phyloP scores from a whole-genome alignment of 2,113 vertebrate genomes.

The Ameiurus melas region DNA sequence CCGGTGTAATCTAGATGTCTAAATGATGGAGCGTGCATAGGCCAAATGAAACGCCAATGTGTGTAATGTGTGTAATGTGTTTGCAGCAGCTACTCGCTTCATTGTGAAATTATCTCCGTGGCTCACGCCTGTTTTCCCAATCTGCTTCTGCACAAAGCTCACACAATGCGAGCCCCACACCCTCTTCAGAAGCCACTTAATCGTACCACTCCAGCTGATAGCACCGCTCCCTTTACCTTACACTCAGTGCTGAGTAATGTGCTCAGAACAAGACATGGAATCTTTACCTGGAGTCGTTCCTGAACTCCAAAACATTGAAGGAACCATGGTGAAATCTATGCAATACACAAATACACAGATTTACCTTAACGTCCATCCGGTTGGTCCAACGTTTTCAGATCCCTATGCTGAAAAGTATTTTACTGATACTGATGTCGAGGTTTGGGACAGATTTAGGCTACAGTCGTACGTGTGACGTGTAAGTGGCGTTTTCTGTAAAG shows the following conservation, averaged over 20 bases:
- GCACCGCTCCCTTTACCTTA: constrained; percentile 37
- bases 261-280: not conserved
- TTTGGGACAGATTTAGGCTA: too few relatives aligned
- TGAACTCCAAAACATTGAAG: not conserved
- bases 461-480: too few relatives aligned
- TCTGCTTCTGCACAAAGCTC: constrained; percentile 29
- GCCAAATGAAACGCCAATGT: constrained; percentile 25
- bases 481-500: not conserved
- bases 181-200: constrained; percentile 54
- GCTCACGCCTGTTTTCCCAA: constrained; percentile 54
- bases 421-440: too few relatives aligned
- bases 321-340: not conserved
- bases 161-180: constrained; percentile 48
- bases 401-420: too few relatives aligned
- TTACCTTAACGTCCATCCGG: not conserved
- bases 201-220: constrained; percentile 32
- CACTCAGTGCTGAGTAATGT: not conserved
- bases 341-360: not conserved
- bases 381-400: not conserved
- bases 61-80: constrained; percentile 40
- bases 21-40: constrained; percentile 40
- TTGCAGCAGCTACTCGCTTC: constrained; percentile 22
- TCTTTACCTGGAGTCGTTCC: not conserved
- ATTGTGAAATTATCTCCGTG: constrained; percentile 47
- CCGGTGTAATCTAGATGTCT: constrained; percentile 45